phyloP scores from a whole-genome alignment of 2,113 vertebrate genomes.

The Ursus arctos region DNA sequence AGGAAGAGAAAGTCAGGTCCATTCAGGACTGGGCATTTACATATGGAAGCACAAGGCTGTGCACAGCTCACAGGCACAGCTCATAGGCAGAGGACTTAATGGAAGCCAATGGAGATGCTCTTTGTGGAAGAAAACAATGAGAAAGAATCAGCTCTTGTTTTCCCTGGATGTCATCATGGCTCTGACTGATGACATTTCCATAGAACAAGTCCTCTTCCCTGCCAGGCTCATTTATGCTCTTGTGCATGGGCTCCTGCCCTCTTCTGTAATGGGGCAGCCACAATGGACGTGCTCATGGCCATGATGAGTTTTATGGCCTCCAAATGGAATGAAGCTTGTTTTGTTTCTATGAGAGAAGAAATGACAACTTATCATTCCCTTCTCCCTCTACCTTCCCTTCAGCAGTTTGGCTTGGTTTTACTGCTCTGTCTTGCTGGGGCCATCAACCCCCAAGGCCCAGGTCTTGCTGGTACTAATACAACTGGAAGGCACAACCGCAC shows the following conservation, averaged over 20 bases:
- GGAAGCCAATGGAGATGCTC: background rate
- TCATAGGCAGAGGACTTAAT: background rate
- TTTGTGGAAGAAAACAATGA: slow-evolving; percentile 28
- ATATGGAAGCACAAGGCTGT: background rate
- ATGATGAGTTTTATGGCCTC: fast-evolving
- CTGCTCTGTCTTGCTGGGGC: background rate
- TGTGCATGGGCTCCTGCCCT: fast-evolving
- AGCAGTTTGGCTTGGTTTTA: background rate
- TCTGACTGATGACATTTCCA: background rate
- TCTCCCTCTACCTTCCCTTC: background rate
- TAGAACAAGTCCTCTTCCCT: fast-evolving
- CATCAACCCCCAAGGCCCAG: background rate
- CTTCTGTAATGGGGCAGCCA: fast-evolving
- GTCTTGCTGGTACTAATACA: background rate
- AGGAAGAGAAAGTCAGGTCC: background rate
- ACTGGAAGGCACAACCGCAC: slow-evolving; percentile 58
- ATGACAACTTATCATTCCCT: fast-evolving
- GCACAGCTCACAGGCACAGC: background rate
- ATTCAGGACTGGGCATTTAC: background rate
- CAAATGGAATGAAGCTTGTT: background rate
- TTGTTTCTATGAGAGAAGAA: background rate
- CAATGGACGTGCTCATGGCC: fast-evolving
- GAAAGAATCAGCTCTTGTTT: background rate
- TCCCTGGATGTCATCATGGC: background rate
- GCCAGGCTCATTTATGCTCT: background rate